Conservation (phyloP, 2,888 invertebrate genomes). For the Ormyrus rosae region DNA sequence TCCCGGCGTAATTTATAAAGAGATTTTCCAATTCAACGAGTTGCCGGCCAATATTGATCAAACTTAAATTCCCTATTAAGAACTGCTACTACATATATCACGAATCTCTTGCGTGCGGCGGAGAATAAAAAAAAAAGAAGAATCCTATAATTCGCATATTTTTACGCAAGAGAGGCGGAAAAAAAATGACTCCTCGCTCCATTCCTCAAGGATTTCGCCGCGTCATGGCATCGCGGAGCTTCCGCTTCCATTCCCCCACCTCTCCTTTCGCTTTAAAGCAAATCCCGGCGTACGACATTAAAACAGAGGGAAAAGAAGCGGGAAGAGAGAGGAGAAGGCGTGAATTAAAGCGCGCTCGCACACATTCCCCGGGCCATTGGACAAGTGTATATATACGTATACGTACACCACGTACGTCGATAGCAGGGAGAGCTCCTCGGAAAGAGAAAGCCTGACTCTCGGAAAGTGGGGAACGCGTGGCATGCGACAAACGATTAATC, state of each 20-base stretch:
- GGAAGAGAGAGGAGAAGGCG: conserved; percentile 3
- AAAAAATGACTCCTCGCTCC: not conserved
- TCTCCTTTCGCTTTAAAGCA: conserved; percentile 28
- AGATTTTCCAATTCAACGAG: conserved; percentile 19
- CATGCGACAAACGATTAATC: conserved; percentile 66
- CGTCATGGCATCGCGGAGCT: conserved; percentile 35
- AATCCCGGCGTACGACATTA: conserved; percentile 40
- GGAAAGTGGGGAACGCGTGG: conserved; percentile 43
- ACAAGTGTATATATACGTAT: no score
- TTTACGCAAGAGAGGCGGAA: conserved; percentile 33
- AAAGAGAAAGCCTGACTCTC: conserved; percentile 35
- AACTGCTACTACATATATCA: conserved; percentile 29
- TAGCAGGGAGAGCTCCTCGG: no score
- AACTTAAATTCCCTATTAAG: conserved; percentile 19
- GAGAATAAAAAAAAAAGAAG: not conserved
- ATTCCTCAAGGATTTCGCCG: conserved; percentile 45
- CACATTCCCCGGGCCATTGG: conserved; percentile 5
- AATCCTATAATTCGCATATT: conserved; percentile 51
- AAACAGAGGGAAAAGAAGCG: conserved; percentile 20
- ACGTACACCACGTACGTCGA: no score
- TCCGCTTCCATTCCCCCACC: not conserved
- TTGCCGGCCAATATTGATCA: conserved; percentile 5
- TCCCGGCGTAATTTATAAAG: conserved; percentile 2
- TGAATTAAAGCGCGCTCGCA: conserved; percentile 37
- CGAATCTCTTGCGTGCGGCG: not conserved